Conservation (phyloP, 2,113 vertebrate species). For the Sander lucioperca region DNA sequence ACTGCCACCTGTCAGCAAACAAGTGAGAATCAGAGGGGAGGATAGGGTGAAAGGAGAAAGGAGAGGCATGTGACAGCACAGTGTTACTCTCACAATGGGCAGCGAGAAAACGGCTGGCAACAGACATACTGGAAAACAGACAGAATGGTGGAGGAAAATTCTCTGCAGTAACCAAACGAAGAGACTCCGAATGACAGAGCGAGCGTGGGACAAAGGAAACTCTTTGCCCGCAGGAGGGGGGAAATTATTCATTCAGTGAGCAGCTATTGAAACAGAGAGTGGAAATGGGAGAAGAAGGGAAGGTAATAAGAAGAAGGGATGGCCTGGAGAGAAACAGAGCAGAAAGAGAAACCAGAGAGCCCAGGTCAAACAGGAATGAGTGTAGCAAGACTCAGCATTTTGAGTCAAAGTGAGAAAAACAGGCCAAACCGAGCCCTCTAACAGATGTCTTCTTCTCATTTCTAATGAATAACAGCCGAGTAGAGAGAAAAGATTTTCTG, state of each 20-base stretch:
- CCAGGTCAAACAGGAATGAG: constrained; percentile 65
- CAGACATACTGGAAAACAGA: constrained; percentile 10
- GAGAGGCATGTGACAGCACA: constrained; percentile 71
- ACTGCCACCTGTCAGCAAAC: constrained; percentile 65
- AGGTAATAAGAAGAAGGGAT: constrained; percentile 30
- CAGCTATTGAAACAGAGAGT: constrained; percentile 49
- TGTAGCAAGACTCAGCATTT: constrained; percentile 72
- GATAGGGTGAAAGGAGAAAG: constrained; percentile 52
- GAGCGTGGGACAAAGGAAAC: constrained; percentile 50
- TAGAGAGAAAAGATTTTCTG: constrained; percentile 7
- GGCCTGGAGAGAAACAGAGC: constrained; percentile 35
- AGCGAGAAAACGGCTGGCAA: constrained; percentile 61
- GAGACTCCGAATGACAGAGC: constrained; percentile 23
- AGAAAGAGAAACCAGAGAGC: constrained; percentile 21
- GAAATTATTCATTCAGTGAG: constrained; percentile 58
- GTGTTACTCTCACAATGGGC: constrained; percentile 70
- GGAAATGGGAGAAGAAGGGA: constrained; percentile 31
- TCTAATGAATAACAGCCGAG: constrained; percentile 46
- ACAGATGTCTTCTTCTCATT: constrained; percentile 41
- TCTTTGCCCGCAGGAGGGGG: constrained; percentile 50
- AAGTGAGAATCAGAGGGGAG: constrained; percentile 47
- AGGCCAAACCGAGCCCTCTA: constrained; percentile 15
- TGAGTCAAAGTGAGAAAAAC: constrained; percentile 64
- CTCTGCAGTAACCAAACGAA: constrained; percentile 19
- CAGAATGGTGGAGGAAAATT: constrained; percentile 36